Evolutionary conservation across 92 coral and sea anemone species (phyloP), one percentile per base, ranked within the genome.

Genomic region (Pocillopora grandis): DNA sequence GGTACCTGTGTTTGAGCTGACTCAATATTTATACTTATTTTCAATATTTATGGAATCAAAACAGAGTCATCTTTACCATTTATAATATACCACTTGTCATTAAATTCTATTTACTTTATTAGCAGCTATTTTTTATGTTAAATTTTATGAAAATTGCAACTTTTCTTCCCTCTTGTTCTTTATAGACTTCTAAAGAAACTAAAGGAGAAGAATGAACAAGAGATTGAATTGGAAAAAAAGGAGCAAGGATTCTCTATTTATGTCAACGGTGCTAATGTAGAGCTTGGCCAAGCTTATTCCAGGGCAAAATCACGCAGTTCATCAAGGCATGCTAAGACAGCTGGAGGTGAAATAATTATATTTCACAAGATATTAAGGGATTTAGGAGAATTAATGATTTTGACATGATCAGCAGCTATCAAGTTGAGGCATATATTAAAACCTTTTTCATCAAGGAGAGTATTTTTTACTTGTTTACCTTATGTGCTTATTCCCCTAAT

Each of bases 211-310:
- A 96, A 92, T 87, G 96, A 91, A 16, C 92, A 92, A 55, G 97
- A 96, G 86, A 92, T 96, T 80, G 97, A 89, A 72, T 71, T 94
- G 79, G 99, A 96, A 88, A 96, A 92, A 48, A 92, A 90, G 79
- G 99, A 96, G 56, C 99, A 96, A 84, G 99, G 99, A 5, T 96
- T 96, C 79, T 93, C 98, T 21, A 48, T 96, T 66, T 96, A 96
- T 81, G 96, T 96, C 49, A 96, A 95, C 88, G 99, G 99, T 71
- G 99, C 99, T 14, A 96, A 96, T 85, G 89, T 85, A 55, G 94
- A 90, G n/a, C 52, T 94, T 59, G 88, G 89, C 64, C 63, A 78
- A 52, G 79, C 76, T 20, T 88, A 90, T 64, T 76, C 89, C 61
- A 86, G 90, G 13, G 85, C 87, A 63, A 94, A 90, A 83, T 82